These are phyloP conservation scores for Apodemia zela DNA, from an alignment of 2,888 invertebrate species.

Conservation along the genomic window DNA sequence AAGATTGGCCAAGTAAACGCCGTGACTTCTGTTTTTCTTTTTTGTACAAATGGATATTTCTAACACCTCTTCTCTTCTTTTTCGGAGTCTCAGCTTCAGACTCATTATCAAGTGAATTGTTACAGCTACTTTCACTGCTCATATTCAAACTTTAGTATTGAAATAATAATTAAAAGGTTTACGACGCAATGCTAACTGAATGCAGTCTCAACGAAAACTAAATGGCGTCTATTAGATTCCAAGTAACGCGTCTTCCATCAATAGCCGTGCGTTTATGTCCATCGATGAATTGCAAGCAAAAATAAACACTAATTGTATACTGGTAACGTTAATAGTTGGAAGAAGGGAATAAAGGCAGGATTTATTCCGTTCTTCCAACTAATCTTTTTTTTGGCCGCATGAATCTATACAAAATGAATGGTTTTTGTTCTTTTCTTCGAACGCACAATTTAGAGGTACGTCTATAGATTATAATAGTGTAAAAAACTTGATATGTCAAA, in stretches of 20 bases:
- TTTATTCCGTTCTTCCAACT: constrained; percentile 22
- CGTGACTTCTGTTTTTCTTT: constrained; percentile 18
- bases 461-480: constrained; percentile 18
- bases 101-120: constrained; percentile 19
- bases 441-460: constrained; percentile 18
- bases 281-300: constrained; percentile 19
- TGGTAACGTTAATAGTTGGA: constrained; percentile 20
- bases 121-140: constrained; percentile 24
- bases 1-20: constrained; percentile 20
- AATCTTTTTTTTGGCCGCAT: constrained; percentile 19
- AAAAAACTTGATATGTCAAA: constrained; percentile 21
- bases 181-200: constrained; percentile 1
- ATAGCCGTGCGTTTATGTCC: constrained; percentile 16
- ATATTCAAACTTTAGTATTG: constrained; percentile 21
- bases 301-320: constrained; percentile 19
- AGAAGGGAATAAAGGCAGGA: constrained; percentile 18
- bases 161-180: constrained; percentile 20
- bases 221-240: not conserved
- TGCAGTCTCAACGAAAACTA: constrained; percentile 13
- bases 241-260: too few relatives aligned
- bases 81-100: constrained; percentile 22
- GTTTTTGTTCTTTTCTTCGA: constrained; percentile 20
- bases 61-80: constrained; percentile 21
- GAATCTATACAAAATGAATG: constrained; percentile 27
- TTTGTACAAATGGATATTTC: constrained; percentile 23